Evolutionary conservation across 2,888 invertebrate genomes (phyloP).

Genomic region (Ophonus ardosiacus): DNA sequence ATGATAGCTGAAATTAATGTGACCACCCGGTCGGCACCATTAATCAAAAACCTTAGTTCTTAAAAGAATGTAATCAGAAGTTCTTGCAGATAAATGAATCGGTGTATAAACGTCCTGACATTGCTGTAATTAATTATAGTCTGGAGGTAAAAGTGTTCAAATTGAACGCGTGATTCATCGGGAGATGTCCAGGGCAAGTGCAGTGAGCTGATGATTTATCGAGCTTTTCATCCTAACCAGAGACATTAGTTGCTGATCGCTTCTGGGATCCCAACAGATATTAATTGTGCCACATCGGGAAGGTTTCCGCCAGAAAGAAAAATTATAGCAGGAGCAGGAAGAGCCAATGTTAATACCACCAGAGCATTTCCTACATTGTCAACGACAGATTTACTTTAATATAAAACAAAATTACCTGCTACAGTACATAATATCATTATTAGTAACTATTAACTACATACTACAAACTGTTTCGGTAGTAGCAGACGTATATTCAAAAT

Average conservation of each 20-base stretch:
- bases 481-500: too few relatives aligned
- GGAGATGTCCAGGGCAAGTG: conserved; percentile 47
- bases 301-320: conserved; percentile 11
- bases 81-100: conserved; percentile 63
- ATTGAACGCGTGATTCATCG: conserved; percentile 60
- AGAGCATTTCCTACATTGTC: not conserved
- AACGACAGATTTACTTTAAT: not conserved
- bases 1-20: conserved; percentile 16
- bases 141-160: conserved; percentile 60
- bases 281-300: conserved; percentile 54
- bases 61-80: conserved; percentile 63
- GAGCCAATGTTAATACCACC: not conserved
- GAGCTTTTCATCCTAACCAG: conserved; percentile 58
- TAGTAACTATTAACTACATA: too few relatives aligned
- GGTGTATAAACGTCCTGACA: conserved; percentile 62
- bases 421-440: too few relatives aligned
- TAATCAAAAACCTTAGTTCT: conserved; percentile 54
- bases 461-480: too few relatives aligned
- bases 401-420: not conserved
- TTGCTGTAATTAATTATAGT: conserved; percentile 61
- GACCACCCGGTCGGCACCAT: conserved; percentile 54
- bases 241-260: conserved; percentile 62
- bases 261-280: conserved; percentile 58
- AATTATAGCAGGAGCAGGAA: not conserved
- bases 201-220: conserved; percentile 57